A percentile compares a stretch with the other conserved stretches of the same genome.
Conservation (phyloP, 2,888 invertebrate genomes). For the Drosophila affinis region DNA sequence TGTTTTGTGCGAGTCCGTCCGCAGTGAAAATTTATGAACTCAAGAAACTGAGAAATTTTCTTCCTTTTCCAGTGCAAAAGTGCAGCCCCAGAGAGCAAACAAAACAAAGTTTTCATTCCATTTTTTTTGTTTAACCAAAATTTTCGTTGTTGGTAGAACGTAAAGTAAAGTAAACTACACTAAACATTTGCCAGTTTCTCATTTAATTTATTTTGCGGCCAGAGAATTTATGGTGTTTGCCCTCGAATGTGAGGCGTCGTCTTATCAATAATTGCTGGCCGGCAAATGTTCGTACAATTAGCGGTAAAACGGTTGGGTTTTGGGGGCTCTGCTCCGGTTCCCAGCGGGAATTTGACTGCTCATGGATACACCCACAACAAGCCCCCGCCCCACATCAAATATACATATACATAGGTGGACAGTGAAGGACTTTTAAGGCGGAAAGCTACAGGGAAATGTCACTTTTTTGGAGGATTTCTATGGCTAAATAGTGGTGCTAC, state of each 20-base stretch:
- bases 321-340: conserved; percentile 16
- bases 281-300: conserved; percentile 81
- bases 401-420: not conserved
- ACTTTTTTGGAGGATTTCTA: too few relatives aligned
- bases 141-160: conserved; percentile 8
- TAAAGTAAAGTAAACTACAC: conserved; percentile 23
- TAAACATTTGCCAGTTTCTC: conserved; percentile 64
- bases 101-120: conserved; percentile 31
- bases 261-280: conserved; percentile 84
- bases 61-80: conserved; percentile 31
- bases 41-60: conserved; percentile 61
- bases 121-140: conserved; percentile 8
- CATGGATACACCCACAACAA: conserved; percentile 32
- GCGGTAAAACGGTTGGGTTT: conserved; percentile 66
- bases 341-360: conserved; percentile 35
- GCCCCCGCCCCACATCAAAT: not conserved
- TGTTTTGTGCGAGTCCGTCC: conserved; percentile 63
- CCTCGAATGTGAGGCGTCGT: conserved; percentile 70
- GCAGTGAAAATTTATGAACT: conserved; percentile 74
- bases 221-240: conserved; percentile 66
- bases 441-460: too few relatives aligned
- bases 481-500: not conserved
- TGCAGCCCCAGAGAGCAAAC: conserved; percentile 36
- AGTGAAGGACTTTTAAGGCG: not conserved
- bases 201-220: conserved; percentile 75